These are phyloP conservation scores for Halictus rubicundus DNA, from an alignment of 1,140 invertebrate species.

Conservation along the genomic window DNA sequence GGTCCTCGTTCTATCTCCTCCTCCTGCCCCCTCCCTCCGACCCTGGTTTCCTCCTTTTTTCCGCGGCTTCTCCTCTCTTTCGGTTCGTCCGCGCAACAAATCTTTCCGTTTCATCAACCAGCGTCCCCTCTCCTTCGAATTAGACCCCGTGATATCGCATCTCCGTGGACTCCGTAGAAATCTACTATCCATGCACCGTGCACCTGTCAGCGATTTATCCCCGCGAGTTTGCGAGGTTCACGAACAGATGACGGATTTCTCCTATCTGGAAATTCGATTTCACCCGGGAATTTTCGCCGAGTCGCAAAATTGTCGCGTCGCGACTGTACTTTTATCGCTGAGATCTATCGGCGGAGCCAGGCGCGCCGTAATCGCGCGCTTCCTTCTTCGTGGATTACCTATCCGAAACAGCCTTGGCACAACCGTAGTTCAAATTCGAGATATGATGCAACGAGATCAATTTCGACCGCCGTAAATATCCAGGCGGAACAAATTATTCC, in stretches of 20 bases:
- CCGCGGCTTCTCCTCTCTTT: slow-evolving; percentile 49
- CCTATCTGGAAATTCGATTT: not conserved
- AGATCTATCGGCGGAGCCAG: too few species aligned
- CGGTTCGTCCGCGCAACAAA: slow-evolving; percentile 48
- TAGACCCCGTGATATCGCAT: slow-evolving; percentile 54
- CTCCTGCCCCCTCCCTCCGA: slow-evolving; percentile 4
- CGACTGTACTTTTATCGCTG: not conserved
- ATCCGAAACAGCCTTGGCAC: not conserved
- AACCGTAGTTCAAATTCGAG: slow-evolving; percentile 12
- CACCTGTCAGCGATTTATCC: too few species aligned
- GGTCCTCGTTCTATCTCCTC: slow-evolving; percentile 56
- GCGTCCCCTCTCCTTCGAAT: slow-evolving; percentile 50
- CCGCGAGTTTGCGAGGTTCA: too few species aligned
- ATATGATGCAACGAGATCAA: slow-evolving; percentile 8
- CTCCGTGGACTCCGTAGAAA: slow-evolving; percentile 7
- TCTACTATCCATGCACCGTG: too few species aligned
- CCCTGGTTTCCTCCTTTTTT: slow-evolving; percentile 8
- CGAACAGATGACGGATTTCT: not conserved
- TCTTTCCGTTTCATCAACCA: slow-evolving; percentile 47
- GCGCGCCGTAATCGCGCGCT: not conserved
- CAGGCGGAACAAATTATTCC: slow-evolving; percentile 65
- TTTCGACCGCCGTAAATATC: slow-evolving; percentile 28
- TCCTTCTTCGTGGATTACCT: not conserved
- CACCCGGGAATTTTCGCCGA: not conserved
- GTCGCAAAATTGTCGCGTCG: too few species aligned